phyloP scores from a whole-genome alignment of 2,113 vertebrate species.

The Setophaga kirtlandii region DNA sequence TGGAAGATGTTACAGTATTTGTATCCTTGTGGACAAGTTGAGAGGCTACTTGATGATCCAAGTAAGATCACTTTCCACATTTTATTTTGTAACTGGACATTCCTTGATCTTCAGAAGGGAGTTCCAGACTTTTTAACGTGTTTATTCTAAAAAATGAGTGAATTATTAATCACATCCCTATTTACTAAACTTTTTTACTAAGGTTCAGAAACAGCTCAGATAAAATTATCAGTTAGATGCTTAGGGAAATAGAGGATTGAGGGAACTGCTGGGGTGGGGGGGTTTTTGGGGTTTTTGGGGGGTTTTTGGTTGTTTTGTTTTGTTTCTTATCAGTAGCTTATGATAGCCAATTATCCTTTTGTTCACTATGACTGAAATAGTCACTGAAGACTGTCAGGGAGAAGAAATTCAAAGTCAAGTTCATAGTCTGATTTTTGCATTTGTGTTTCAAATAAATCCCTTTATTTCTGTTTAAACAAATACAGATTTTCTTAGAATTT shows the following conservation, averaged over 20 bases:
- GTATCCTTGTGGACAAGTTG: neutral
- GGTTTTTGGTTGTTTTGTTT: neutral
- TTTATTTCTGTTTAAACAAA: neutral
- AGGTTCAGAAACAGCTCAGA: neutral
- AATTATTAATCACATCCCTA: neutral
- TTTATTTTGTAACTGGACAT: constrained; percentile 7
- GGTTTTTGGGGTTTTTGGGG: neutral
- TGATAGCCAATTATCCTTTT: neutral
- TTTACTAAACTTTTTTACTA: neutral
- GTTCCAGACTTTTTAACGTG: neutral
- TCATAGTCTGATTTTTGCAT: neutral
- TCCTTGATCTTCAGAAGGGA: constrained; percentile 8
- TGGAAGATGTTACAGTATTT: neutral
- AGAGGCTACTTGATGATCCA: neutral
- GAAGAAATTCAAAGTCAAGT: neutral
- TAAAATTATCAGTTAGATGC: neutral
- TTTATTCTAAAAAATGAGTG: neutral
- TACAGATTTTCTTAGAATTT: neutral
- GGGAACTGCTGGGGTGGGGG: neutral
- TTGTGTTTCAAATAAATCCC: neutral
- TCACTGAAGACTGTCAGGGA: neutral
- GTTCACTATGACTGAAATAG: neutral
- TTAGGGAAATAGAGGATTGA: neutral
- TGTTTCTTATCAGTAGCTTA: neutral
- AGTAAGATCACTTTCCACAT: neutral